These are phyloP conservation scores for Regulus satrapa DNA, from an alignment of 2,113 vertebrate genomes.

Conservation along the genomic window DNA sequence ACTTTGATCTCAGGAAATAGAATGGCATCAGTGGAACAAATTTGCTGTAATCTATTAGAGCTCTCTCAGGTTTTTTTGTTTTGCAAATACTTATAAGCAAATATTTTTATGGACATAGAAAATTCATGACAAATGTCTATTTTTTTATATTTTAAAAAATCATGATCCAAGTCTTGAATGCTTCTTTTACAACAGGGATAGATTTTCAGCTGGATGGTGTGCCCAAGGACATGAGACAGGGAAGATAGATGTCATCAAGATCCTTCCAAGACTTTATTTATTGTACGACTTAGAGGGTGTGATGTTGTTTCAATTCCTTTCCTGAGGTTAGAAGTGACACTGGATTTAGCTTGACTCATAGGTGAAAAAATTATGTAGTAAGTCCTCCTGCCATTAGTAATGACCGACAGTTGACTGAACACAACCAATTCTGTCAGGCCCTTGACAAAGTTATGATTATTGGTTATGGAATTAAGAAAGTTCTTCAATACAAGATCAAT, in stretches of 20 bases:
- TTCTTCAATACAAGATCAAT: neutral
- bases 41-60: neutral
- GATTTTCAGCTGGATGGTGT: neutral
- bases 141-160: neutral
- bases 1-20: neutral
- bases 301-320: neutral
- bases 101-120: neutral
- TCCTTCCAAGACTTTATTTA: neutral
- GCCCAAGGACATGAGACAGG: neutral
- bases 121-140: neutral
- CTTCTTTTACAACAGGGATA: neutral
- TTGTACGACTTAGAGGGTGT: neutral
- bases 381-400: neutral
- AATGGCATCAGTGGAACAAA: neutral
- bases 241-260: neutral
- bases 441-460: neutral
- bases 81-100: neutral
- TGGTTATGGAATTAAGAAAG: neutral
- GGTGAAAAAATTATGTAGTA: neutral
- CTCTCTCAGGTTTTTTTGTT: neutral
- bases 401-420: neutral
- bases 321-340: neutral
- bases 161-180: neutral
- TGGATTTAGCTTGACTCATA: neutral
- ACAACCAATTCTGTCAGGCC: neutral